Conservation (phyloP, 2,113 vertebrate species). For the Sitta europaea region DNA sequence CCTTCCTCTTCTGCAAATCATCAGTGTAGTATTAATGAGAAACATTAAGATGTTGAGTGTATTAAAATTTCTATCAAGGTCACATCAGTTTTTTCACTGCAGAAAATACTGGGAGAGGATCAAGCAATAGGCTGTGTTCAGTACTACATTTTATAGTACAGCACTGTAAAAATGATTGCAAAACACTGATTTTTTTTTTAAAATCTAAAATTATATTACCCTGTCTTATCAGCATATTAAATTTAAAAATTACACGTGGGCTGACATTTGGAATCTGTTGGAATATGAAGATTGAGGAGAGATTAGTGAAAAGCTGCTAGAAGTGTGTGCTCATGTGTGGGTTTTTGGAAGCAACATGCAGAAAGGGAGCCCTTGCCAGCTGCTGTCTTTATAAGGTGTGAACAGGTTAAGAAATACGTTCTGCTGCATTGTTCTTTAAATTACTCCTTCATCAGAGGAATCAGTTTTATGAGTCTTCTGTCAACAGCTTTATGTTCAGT, state of each 20-base stretch:
- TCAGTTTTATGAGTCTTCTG: background rate
- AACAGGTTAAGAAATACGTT: constrained; percentile 33
- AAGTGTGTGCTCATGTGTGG: background rate
- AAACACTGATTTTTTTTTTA: background rate
- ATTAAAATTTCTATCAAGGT: background rate
- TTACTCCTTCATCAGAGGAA: background rate
- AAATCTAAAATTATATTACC: background rate
- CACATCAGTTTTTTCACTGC: background rate
- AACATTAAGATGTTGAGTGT: background rate
- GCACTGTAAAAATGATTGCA: background rate
- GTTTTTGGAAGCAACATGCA: background rate
- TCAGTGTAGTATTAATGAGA: background rate
- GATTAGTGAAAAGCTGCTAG: background rate
- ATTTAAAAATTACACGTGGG: background rate
- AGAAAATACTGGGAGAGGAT: background rate
- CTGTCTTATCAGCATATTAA: background rate
- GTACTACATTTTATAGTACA: background rate
- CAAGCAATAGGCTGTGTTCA: background rate
- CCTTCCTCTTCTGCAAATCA: background rate
- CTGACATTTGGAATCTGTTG: background rate
- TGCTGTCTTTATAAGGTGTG: constrained; percentile 31
- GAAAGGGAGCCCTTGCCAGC: background rate
- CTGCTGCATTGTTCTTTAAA: constrained; percentile 20
- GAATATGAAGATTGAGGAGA: background rate
- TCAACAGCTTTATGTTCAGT: background rate